A percentile compares a stretch with the other conserved stretches of the same genome.
Conservation (phyloP, 2,888 invertebrate species). For the Lypha dubia region DNA sequence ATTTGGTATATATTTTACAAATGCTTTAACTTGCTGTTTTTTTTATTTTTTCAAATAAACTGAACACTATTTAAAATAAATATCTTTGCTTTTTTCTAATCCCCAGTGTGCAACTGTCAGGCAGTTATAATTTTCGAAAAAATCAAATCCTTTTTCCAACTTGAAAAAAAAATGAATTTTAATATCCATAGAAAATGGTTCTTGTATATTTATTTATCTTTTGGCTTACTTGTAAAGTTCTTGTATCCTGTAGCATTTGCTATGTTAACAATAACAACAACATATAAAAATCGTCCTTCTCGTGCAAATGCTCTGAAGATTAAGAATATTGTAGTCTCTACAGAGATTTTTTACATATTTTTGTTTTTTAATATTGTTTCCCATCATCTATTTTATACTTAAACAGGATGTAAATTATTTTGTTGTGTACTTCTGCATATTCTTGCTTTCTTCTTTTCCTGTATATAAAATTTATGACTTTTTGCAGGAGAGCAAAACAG, state of each 20-base stretch:
- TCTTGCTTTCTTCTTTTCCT: constrained; percentile 18
- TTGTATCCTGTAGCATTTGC: constrained; percentile 30
- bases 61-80: no score
- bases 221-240: neutral
- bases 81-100: neutral
- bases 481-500: neutral
- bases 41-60: no score
- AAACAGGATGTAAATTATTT: constrained; percentile 55
- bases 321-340: constrained; percentile 17
- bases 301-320: neutral
- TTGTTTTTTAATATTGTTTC: constrained; percentile 30
- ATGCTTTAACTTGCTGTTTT: no score
- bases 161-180: neutral
- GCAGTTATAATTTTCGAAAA: neutral
- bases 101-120: neutral
- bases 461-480: constrained; percentile 59
- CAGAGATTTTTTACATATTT: constrained; percentile 34
- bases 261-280: neutral
- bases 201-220: neutral
- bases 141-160: neutral
- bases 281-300: neutral
- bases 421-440: no score
- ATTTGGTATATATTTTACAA: no score
- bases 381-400: constrained; percentile 28
- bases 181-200: neutral